Conservation (phyloP, 1,140 invertebrate species). For the Bicyclus anynana region DNA sequence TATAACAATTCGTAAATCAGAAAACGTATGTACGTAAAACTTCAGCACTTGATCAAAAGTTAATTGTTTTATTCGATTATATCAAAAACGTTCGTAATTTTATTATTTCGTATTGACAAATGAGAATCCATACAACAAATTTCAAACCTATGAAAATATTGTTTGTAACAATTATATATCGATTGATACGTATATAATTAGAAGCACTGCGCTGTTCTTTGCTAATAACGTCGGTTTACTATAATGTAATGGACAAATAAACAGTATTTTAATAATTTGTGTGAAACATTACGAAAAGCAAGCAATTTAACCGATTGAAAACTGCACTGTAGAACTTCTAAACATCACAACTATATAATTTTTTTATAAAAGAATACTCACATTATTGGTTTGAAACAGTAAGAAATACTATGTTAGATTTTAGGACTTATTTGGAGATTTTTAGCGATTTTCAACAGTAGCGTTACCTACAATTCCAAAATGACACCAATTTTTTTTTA, state of each 20-base stretch:
- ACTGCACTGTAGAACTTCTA: background rate
- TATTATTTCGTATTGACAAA: constrained; percentile 17
- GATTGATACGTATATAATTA: background rate
- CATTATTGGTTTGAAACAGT: constrained; percentile 2
- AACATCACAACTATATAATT: too few relatives aligned
- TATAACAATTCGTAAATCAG: too few relatives aligned
- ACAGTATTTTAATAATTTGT: constrained; percentile 1
- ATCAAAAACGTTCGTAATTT: constrained; percentile 15
- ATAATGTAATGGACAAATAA: background rate
- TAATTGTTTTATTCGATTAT: too few relatives aligned
- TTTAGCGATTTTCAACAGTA: constrained; percentile 9
- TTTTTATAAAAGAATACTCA: constrained; percentile 17
- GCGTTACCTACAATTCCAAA: constrained; percentile 19
- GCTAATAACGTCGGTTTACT: background rate
- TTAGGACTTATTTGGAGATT: constrained; percentile 10
- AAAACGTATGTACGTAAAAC: too few relatives aligned
- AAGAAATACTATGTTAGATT: constrained; percentile 10
- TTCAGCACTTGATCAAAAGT: too few relatives aligned
- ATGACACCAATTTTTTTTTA: constrained; percentile 24
- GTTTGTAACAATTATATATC: background rate
- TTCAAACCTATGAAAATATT: background rate
- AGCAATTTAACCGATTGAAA: constrained; percentile 5
- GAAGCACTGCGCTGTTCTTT: background rate
- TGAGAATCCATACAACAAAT: constrained; percentile 31
- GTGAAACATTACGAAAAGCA: background rate